phyloP scores from a whole-genome alignment of 2,888 invertebrate genomes.

The Therioaphis trifolii region DNA sequence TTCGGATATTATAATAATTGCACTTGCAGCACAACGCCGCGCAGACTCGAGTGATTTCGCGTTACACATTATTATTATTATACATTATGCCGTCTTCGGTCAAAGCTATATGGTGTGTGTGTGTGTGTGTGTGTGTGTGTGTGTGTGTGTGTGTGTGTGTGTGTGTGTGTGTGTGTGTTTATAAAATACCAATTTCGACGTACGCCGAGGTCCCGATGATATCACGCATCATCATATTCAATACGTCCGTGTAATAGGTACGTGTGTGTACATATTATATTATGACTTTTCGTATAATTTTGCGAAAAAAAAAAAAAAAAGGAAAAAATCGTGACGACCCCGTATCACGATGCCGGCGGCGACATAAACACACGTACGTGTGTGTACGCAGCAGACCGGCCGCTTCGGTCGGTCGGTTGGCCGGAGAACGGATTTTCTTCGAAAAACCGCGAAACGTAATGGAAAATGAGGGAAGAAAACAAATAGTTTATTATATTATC shows the following conservation, averaged over 20 bases:
- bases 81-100: too few relatives aligned
- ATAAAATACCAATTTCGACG: constrained; percentile 5
- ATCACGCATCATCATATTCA: too few relatives aligned
- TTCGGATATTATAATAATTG: not conserved
- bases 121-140: too few relatives aligned
- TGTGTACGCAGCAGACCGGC: not conserved
- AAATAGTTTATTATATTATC: not conserved
- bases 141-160: too few relatives aligned
- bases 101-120: too few relatives aligned
- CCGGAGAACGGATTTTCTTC: not conserved
- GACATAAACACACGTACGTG: not conserved
- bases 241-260: too few relatives aligned
- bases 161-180: too few relatives aligned
- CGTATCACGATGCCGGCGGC: not conserved
- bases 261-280: not conserved
- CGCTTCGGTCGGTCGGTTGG: not conserved
- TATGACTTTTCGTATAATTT: constrained; percentile 22
- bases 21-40: not conserved
- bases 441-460: constrained; percentile 52
- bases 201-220: not conserved
- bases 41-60: too few relatives aligned
- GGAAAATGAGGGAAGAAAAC: not conserved
- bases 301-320: not conserved
- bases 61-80: constrained; percentile 12
- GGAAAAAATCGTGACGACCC: constrained; percentile 18